phyloP scores from a whole-genome alignment of 2,888 invertebrate species.

The Xestoiulus laeticollis region DNA sequence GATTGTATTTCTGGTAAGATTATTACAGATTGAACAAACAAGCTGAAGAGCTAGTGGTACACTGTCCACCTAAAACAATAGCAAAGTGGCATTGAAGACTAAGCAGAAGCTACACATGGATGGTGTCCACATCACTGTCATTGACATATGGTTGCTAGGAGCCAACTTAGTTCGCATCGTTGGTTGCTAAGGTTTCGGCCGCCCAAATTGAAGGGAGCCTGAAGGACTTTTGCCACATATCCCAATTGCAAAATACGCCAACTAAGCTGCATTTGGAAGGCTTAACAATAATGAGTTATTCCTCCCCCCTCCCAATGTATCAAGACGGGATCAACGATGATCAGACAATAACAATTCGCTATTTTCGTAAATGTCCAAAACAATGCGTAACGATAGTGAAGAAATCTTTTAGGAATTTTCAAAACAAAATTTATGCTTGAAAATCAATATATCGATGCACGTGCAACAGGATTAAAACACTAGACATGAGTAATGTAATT shows the following conservation, averaged over 20 bases:
- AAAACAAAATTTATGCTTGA: background rate
- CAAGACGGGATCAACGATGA: slow-evolving; percentile 4
- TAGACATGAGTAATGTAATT: background rate
- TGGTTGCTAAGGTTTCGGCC: slow-evolving; percentile 40
- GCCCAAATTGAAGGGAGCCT: slow-evolving; percentile 9
- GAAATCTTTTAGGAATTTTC: background rate
- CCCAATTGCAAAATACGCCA: background rate
- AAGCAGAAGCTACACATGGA: background rate
- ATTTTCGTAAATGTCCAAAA: background rate
- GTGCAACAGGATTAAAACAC: background rate
- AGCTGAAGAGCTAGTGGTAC: background rate
- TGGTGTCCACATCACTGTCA: background rate
- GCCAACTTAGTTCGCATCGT: slow-evolving; percentile 27
- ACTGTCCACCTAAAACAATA: background rate
- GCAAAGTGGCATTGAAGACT: background rate
- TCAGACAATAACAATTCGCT: background rate
- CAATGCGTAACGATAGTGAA: background rate
- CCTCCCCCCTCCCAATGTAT: background rate
- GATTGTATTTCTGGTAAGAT: too few relatives aligned
- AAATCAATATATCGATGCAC: background rate
- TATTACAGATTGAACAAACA: background rate
- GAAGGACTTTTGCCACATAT: background rate
- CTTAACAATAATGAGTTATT: slow-evolving; percentile 15
- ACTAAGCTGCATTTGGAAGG: slow-evolving; percentile 2
- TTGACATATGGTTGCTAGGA: slow-evolving; percentile 35